phyloP scores from a whole-genome alignment of 2,797 vertebrate genomes.

The Choloepus didactylus region DNA sequence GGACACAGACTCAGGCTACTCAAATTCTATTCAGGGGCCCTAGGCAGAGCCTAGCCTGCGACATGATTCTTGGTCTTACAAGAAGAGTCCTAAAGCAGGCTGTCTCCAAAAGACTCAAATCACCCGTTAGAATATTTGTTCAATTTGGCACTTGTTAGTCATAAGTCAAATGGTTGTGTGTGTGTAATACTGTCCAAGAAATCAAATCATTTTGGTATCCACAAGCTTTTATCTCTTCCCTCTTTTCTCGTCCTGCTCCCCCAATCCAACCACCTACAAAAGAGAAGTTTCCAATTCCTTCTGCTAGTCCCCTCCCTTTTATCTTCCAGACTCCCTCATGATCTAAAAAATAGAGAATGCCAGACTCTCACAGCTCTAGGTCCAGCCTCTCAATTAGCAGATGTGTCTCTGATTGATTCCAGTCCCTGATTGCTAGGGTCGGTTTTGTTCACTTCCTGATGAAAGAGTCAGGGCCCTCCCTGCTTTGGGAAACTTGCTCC shows the following conservation, averaged over 20 bases:
- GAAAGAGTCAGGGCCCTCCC: neutral
- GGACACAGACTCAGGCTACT: neutral
- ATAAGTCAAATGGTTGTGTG: conserved; percentile 21
- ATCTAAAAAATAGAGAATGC: neutral
- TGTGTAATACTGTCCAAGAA: neutral
- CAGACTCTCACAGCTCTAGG: neutral
- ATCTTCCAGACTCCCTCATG: conserved; percentile 13
- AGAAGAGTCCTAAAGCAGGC: conserved; percentile 10
- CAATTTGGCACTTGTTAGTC: neutral
- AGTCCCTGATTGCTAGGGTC: neutral
- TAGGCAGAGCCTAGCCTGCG: neutral
- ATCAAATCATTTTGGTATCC: conserved; percentile 31
- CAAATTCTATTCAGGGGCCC: neutral
- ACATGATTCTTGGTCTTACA: conserved; percentile 1
- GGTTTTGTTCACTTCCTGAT: neutral
- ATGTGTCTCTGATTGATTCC: conserved; percentile 38
- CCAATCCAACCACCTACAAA: neutral
- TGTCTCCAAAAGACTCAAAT: conserved; percentile 25
- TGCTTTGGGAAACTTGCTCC: conserved; percentile 9
- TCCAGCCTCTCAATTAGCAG: conserved; percentile 37
- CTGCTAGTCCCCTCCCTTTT: neutral
- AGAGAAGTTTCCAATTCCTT: neutral
- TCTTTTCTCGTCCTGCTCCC: neutral
- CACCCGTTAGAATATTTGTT: conserved; percentile 34
- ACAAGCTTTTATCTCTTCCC: neutral